A percentile compares a stretch with the other conserved stretches of the same genome.
These are phyloP conservation scores for Mizuhopecten yessoensis DNA, from an alignment of 1,140 invertebrate genomes.

Conservation along the genomic window DNA sequence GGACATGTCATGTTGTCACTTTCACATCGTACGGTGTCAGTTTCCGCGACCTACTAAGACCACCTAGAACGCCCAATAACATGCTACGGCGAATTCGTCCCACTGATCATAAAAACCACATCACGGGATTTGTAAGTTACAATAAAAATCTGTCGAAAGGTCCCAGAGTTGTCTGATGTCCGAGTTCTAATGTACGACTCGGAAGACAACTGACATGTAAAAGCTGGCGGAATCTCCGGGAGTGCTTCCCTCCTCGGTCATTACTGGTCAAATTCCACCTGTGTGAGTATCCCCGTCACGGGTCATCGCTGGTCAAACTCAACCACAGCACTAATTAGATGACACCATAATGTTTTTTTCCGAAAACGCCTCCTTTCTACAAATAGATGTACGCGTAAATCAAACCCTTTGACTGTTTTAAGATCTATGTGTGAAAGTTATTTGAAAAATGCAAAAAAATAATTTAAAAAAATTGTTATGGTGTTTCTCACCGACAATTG, in stretches of 20 bases:
- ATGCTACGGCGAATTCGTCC: neutral
- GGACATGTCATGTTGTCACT: conserved; percentile 19
- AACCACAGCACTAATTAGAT: neutral
- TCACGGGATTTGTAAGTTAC: neutral
- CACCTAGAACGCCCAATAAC: conserved; percentile 37
- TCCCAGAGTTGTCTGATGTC: neutral
- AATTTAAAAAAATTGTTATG: too few species aligned
- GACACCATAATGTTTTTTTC: neutral
- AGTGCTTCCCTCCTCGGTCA: neutral
- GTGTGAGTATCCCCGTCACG: neutral
- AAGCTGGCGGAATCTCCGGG: neutral
- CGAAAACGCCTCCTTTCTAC: too few species aligned
- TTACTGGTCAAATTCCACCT: neutral
- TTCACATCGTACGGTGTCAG: conserved; percentile 1
- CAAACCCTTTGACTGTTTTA: too few species aligned
- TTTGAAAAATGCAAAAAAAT: too few species aligned
- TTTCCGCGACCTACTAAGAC: conserved; percentile 17
- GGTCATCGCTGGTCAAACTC: neutral
- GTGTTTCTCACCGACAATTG: too few species aligned
- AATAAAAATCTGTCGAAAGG: neutral
- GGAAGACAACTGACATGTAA: neutral
- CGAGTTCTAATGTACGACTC: neutral
- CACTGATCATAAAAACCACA: neutral
- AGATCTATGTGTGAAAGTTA: too few species aligned
- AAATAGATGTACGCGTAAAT: too few species aligned